Conservation (phyloP, 1,140 invertebrate species). For the Sycobia sp. region DNA sequence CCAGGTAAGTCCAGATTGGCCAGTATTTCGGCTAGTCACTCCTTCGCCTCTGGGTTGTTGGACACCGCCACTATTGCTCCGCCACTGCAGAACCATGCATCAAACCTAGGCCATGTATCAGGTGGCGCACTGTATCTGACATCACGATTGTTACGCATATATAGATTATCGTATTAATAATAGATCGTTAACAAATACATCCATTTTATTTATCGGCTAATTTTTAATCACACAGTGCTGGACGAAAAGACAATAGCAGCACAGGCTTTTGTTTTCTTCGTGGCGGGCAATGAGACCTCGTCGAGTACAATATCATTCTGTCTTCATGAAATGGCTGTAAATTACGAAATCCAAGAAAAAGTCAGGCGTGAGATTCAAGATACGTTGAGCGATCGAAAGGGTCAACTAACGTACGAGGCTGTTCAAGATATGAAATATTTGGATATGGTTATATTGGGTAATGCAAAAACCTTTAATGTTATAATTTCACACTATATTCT, state of each 20-base stretch:
- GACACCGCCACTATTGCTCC: too few relatives aligned
- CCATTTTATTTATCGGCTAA: neutral
- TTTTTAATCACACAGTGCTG: constrained; percentile 53
- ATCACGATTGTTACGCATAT: too few relatives aligned
- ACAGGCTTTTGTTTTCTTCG: constrained; percentile 73
- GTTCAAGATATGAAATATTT: constrained; percentile 69
- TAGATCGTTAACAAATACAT: too few relatives aligned
- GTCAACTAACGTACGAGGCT: constrained; percentile 67
- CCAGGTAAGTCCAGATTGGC: too few relatives aligned
- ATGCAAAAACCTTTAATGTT: neutral
- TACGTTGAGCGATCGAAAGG: constrained; percentile 55
- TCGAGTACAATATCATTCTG: constrained; percentile 71
- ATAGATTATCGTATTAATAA: too few relatives aligned
- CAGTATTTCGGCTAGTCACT: too few relatives aligned
- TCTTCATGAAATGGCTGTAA: constrained; percentile 70
- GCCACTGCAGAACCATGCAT: too few relatives aligned
- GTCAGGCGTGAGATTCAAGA: constrained; percentile 68
- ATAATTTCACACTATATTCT: neutral
- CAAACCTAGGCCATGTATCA: too few relatives aligned
- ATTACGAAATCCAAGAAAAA: constrained; percentile 71
- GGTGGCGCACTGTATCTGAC: too few relatives aligned
- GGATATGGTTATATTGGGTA: constrained; percentile 64
- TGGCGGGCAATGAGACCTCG: constrained; percentile 80
- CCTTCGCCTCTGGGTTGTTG: too few relatives aligned
- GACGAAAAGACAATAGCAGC: constrained; percentile 67